Conservation (phyloP, 92 coral and sea anemone genomes). For the Paragorgia papillata region DNA sequence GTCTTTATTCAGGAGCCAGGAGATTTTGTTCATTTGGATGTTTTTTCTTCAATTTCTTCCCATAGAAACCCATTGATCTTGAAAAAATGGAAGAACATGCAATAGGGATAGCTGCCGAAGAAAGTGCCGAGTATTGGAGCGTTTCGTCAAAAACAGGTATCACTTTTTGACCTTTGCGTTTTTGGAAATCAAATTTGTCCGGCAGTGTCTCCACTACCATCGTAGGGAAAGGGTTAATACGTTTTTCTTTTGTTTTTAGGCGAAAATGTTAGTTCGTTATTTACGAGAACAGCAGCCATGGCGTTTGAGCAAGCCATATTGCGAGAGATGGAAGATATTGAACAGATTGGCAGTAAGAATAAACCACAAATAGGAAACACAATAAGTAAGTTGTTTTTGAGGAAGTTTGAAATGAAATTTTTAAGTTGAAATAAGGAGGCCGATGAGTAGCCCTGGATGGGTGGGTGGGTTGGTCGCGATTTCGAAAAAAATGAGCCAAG, state of each 20-base stretch:
- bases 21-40: not conserved
- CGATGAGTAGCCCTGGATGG: too few relatives aligned
- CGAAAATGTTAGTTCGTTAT: conserved; percentile 77
- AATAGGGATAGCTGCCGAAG: conserved; percentile 70
- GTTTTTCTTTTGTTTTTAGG: conserved; percentile 50
- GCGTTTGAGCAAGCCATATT: conserved; percentile 90
- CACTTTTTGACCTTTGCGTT: too few relatives aligned
- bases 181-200: too few relatives aligned
- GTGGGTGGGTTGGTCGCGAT: too few relatives aligned
- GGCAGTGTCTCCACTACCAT: too few relatives aligned
- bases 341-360: conserved; percentile 46
- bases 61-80: conserved; percentile 67
- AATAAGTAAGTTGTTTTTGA: conserved; percentile 33
- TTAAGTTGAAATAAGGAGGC: too few relatives aligned
- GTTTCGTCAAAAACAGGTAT: conserved; percentile 90
- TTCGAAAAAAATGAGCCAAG: too few relatives aligned
- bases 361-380: conserved; percentile 67
- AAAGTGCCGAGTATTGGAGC: conserved; percentile 92
- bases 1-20: not conserved
- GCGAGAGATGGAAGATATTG: conserved; percentile 70
- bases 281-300: conserved; percentile 80
- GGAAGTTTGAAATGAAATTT: too few relatives aligned
- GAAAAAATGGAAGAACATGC: conserved; percentile 79
- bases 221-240: too few relatives aligned
- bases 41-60: not conserved